Evolutionary conservation across 2,113 vertebrate species (phyloP).

Genomic region (Peromyscus polionotus): DNA sequence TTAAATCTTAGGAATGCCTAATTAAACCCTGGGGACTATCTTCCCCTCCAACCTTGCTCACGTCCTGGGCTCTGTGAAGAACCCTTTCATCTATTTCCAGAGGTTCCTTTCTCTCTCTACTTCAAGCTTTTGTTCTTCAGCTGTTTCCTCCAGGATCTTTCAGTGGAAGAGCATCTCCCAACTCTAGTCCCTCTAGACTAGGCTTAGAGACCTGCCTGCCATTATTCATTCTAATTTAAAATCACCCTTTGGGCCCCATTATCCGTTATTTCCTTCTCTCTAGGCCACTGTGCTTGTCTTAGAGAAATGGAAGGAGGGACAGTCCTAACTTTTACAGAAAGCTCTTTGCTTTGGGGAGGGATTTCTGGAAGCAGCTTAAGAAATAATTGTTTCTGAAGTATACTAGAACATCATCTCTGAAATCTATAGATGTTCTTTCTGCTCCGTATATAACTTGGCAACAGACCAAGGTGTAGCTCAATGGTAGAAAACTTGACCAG

Average conservation of each 20-base stretch:
- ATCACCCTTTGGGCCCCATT: neutral
- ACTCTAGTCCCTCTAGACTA: neutral
- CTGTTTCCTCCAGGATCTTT: slow-evolving; percentile 25
- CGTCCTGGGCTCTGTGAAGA: neutral
- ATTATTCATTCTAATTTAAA: neutral
- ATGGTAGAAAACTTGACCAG: neutral
- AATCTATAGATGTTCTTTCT: slow-evolving; percentile 46
- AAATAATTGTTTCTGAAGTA: slow-evolving; percentile 48
- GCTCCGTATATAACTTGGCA: neutral
- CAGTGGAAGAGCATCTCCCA: neutral
- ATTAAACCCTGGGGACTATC: slow-evolving; percentile 40
- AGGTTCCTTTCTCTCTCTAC: slow-evolving; percentile 30
- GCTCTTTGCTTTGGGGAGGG: slow-evolving; percentile 70
- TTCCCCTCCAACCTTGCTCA: slow-evolving; percentile 62
- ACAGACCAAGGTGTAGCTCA: neutral
- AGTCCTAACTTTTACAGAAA: slow-evolving; percentile 68
- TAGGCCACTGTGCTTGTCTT: slow-evolving; percentile 64
- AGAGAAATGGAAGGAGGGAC: slow-evolving; percentile 28
- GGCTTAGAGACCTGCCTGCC: slow-evolving; percentile 2
- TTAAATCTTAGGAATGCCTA: slow-evolving; percentile 9
- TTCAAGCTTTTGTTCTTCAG: slow-evolving; percentile 53
- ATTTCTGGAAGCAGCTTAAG: slow-evolving; percentile 68
- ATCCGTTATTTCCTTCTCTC: slow-evolving; percentile 34
- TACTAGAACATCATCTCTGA: slow-evolving; percentile 48
- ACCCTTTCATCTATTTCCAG: slow-evolving; percentile 27